Evolutionary conservation across 2,113 vertebrate species (phyloP).

Genomic region (Cebus imitator): DNA sequence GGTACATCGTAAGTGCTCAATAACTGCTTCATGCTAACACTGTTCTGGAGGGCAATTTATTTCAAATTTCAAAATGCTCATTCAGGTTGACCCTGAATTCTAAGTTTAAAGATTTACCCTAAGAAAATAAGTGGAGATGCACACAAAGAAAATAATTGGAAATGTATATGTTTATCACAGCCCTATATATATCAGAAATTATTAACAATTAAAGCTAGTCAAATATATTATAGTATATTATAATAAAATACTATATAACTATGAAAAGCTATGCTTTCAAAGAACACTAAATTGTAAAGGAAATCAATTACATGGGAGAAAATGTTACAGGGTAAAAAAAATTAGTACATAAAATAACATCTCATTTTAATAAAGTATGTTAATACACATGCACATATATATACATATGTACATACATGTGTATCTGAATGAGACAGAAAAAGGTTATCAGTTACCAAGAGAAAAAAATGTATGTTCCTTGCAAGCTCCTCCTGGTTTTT

Average conservation of each 20-base stretch:
- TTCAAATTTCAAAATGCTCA: slow-evolving; percentile 41
- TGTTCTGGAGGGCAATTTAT: background rate
- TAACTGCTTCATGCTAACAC: background rate
- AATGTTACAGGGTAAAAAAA: background rate
- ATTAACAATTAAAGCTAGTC: background rate
- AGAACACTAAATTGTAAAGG: background rate
- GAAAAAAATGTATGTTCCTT: background rate
- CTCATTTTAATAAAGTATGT: background rate
- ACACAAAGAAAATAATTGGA: background rate
- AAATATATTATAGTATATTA: background rate
- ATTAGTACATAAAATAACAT: background rate
- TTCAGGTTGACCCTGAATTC: background rate
- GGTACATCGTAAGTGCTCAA: background rate
- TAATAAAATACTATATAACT: background rate
- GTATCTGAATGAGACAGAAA: background rate
- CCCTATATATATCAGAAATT: background rate
- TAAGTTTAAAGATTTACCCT: background rate
- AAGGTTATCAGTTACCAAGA: background rate
- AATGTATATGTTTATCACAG: background rate
- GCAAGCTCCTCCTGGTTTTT: background rate
- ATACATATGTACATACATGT: background rate
- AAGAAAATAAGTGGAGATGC: background rate
- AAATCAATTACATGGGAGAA: background rate
- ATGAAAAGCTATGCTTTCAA: background rate
- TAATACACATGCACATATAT: background rate